Percentiles rank a stretch among this genome's conserved stretches.
Conservation (phyloP, 2,797 vertebrate genomes). For the Syngnathus acus region DNA sequence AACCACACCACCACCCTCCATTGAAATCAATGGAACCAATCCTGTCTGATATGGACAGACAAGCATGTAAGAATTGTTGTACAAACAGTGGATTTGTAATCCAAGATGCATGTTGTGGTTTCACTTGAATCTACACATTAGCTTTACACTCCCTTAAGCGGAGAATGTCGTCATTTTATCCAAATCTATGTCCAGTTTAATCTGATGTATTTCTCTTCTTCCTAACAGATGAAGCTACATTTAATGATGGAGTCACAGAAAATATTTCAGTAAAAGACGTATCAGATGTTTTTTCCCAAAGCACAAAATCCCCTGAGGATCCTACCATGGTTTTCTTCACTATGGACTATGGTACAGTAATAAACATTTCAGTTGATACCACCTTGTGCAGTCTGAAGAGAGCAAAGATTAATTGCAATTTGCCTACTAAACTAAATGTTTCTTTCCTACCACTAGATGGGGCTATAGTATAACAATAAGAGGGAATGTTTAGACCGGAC, state of each 20-base stretch:
- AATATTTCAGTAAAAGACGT: slow-evolving; percentile 16
- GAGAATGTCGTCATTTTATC: background rate
- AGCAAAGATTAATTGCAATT: background rate
- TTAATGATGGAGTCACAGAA: slow-evolving; percentile 21
- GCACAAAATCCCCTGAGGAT: slow-evolving; percentile 41
- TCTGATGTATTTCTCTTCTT: background rate
- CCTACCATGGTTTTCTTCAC: slow-evolving; percentile 59
- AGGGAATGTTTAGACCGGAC: background rate
- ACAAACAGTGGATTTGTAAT: background rate
- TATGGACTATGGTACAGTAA: slow-evolving; percentile 66
- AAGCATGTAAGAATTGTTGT: slow-evolving; percentile 37
- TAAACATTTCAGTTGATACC: background rate
- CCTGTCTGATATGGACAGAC: slow-evolving; percentile 18
- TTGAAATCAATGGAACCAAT: slow-evolving; percentile 15
- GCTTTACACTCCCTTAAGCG: background rate
- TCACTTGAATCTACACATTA: background rate
- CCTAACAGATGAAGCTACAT: slow-evolving; percentile 33
- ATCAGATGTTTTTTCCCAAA: slow-evolving; percentile 16
- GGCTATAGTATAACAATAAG: slow-evolving; percentile 14
- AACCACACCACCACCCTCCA: slow-evolving; percentile 14
- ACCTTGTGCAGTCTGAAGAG: background rate
- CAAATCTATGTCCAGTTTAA: background rate
- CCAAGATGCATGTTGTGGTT: slow-evolving; percentile 6
- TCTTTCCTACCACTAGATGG: slow-evolving; percentile 49
- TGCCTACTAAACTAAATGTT: background rate